Base-by-base conservation (phyloP, 2,113 vertebrate species). In the Axis porcinus region DNA sequence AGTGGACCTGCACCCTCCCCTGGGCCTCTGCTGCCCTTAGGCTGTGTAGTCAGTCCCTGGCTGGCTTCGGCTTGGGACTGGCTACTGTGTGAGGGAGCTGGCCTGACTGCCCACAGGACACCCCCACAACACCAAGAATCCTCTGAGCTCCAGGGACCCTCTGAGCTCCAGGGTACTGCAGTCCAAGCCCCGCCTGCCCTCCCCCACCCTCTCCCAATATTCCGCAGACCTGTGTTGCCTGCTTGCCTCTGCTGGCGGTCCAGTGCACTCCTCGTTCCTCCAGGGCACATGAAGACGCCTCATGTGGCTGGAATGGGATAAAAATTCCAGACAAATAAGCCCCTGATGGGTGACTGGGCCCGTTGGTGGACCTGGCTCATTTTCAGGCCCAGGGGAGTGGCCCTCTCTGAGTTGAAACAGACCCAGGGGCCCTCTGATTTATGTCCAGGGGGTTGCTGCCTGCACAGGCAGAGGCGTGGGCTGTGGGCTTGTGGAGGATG, bases 381-480 rank as follows among this genome's bases (percentile, higher is more conserved):
- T 89, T 94, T 91, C 92, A 98, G 81, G 54, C 87, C 81, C 17
- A 3, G 62, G 54, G 92, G 81, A 92, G 30, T 54, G 92, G 62
- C 62, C 33, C 5, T 87, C 30, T 98, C 84, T 97, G 87, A 62
- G 23, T 87, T 96, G 90, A 96, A 95, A 43, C 62, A 79, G 55
- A 91, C 52, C 94, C 92, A 84, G 86, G 83, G 60, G 87, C 82
- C 60, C 79, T 96, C 92, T 95, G 95, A 98, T 97, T 95, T 96
- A 16, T 74, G 58, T 88, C 27, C 3, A 87, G 67, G 15, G 58
- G 17, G 52, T 79, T 97, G 95, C 93, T 98, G 95, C 67, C 96
- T 62, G 67, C 85, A 91, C 97, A 98, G 91, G 97, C 95, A 70
- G 84, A 52, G 50, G 36, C 33, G 11, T 57, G 43, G 85, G 64